A percentile compares a stretch with the other conserved stretches of the same genome.
phyloP scores from a whole-genome alignment of 2,888 invertebrate genomes.

The Diloba caeruleocephala region DNA sequence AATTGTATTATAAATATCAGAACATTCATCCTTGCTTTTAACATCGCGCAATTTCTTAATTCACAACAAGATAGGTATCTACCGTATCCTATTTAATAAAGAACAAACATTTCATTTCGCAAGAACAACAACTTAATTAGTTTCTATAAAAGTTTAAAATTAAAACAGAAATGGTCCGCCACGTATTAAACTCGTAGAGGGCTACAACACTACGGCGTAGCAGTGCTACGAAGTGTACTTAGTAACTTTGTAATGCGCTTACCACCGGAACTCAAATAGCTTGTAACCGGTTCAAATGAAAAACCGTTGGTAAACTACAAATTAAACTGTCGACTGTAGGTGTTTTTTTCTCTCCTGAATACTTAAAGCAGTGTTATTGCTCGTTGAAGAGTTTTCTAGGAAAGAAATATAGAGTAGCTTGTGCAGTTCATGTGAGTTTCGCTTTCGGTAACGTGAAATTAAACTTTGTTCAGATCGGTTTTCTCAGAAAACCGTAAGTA shows the following conservation, averaged over 20 bases:
- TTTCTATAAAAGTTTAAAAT: constrained; percentile 61
- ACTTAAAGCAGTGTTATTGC: constrained; percentile 7
- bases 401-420: constrained; percentile 1
- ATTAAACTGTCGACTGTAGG: constrained; percentile 45
- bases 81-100: constrained; percentile 37
- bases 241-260: constrained; percentile 61
- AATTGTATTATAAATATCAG: constrained; percentile 28
- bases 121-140: constrained; percentile 60
- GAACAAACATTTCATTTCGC: constrained; percentile 45
- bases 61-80: constrained; percentile 13
- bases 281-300: constrained; percentile 59
- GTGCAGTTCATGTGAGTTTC: not conserved
- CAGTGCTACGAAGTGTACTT: constrained; percentile 61
- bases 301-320: constrained; percentile 58
- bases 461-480: not conserved
- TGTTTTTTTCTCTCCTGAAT: constrained; percentile 19
- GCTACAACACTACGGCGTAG: constrained; percentile 54
- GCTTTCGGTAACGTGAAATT: not conserved
- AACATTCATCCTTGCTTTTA: constrained; percentile 9
- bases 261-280: constrained; percentile 61
- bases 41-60: constrained; percentile 17
- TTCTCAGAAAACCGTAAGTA: too few relatives aligned
- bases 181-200: constrained; percentile 58
- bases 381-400: not conserved
- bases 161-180: constrained; percentile 58